Evolutionary conservation across 35 echinoderm and acorn worm species (phyloP).

Genomic region (Heliocidaris tuberculata): DNA sequence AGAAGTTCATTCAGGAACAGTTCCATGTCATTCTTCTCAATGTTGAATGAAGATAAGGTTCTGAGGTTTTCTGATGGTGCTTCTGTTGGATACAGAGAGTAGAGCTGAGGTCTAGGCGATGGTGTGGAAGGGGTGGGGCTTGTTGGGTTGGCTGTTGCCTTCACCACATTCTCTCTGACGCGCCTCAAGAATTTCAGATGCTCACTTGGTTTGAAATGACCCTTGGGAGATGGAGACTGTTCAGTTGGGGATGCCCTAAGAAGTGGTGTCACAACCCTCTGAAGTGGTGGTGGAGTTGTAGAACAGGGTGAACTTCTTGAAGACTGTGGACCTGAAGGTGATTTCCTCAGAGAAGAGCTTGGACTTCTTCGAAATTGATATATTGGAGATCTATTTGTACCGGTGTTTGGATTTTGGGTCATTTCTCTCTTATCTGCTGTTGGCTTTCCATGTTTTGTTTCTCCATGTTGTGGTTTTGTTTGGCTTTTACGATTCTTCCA

Average conservation of each 20-base stretch:
- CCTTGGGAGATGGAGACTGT: slow-evolving; percentile 4
- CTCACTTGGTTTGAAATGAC: slow-evolving; percentile 61
- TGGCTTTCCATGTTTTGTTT: background rate
- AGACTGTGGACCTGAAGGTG: background rate
- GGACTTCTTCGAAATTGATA: background rate
- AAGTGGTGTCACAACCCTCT: slow-evolving; percentile 24
- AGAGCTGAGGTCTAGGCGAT: background rate
- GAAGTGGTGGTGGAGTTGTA: slow-evolving; percentile 17
- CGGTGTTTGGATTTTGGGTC: background rate
- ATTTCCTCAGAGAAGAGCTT: slow-evolving; percentile 12
- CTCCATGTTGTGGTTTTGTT: background rate
- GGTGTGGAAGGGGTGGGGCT: background rate
- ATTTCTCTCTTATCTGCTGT: background rate
- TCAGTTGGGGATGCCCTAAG: background rate
- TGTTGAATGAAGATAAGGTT: slow-evolving; percentile 31
- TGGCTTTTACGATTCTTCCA: slow-evolving; percentile 49
- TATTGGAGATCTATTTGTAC: background rate
- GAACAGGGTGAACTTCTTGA: background rate
- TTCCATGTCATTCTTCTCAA: slow-evolving; percentile 59
- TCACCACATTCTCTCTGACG: slow-evolving; percentile 59
- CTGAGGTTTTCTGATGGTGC: background rate
- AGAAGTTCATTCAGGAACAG: slow-evolving; percentile 62
- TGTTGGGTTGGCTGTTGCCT: slow-evolving; percentile 41
- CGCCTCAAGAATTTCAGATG: slow-evolving; percentile 67
- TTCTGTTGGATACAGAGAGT: background rate